Percentiles rank a stretch among this genome's conserved stretches.
These are phyloP conservation scores for Cataglyphis livida DNA, from an alignment of 2,888 invertebrate species.

Conservation along the genomic window DNA sequence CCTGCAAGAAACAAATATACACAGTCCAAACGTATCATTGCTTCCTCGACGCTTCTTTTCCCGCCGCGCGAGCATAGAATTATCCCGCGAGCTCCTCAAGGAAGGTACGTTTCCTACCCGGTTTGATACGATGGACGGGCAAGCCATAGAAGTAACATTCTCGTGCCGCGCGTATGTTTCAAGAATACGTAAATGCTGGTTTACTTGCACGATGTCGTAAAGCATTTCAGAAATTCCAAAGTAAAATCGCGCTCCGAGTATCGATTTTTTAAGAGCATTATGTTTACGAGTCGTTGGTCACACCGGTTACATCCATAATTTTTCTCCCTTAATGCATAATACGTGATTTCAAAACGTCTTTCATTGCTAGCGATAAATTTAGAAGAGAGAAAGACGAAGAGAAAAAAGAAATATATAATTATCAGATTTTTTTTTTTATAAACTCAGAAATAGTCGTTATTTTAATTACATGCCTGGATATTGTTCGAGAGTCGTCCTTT, in stretches of 20 bases:
- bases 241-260: constrained; percentile 31
- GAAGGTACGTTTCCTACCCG: constrained; percentile 6
- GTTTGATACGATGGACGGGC: constrained; percentile 37
- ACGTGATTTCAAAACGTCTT: constrained; percentile 6
- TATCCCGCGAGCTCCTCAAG: constrained; percentile 31
- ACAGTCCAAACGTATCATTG: constrained; percentile 40
- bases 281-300: constrained; percentile 19
- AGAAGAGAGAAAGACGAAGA: not conserved
- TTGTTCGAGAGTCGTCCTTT: not conserved
- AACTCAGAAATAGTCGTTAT: not conserved
- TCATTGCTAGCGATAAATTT: not conserved
- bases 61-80: constrained; percentile 28
- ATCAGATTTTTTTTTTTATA: not conserved
- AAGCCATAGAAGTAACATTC: constrained; percentile 22
- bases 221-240: constrained; percentile 43
- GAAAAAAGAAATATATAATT: not conserved
- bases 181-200: constrained; percentile 36
- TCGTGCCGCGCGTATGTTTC: constrained; percentile 37
- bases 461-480: not conserved
- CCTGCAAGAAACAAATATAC: constrained; percentile 36
- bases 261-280: constrained; percentile 41
- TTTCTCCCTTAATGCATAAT: not conserved
- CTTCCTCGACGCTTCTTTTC: constrained; percentile 28
- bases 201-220: constrained; percentile 18
- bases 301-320: constrained; percentile 41